Base-by-base conservation (phyloP, 2,113 vertebrate genomes). In the Entelurus aequoreus region DNA sequence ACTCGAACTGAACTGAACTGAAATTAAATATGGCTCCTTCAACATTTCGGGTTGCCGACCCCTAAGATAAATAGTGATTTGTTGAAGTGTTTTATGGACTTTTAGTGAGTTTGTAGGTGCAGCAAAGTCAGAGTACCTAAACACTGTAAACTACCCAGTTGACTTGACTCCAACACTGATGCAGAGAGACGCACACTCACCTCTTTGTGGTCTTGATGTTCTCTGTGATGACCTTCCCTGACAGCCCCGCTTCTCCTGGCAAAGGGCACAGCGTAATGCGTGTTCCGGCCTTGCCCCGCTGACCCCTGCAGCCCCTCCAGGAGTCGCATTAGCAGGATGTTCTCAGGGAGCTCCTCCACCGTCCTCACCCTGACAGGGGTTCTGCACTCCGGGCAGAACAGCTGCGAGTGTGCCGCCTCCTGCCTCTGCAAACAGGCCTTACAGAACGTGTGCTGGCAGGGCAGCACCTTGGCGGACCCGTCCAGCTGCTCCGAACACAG, bases 381-480 rank as follows among this genome's bases (percentile, higher is more conserved):
- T 44, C 87, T 74, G 82, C 95, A 97, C 84, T 96, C 94, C 0
- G 96, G 96, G 62, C 96, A 98, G 71, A 91, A 71, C 52, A 96
- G 86, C 79, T 92, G 92, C 72, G 91, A 88, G 70, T 82, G 85
- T 10, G 74, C 85, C 47, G 88, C 88, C 81, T 93, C 86, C 62
- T 93, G 92, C 75, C 87, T 88, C 85, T 92, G 93, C 56, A 98
- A 89, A 69, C 95, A 97, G 44, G 92, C 83, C 69, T 91, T 86
- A 76, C 95, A 98, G 91, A 97, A 97, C 0, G 94, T 97, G 84
- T 97, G 95, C 85, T 98, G 95, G 88, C 96, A 98, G n/a, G 96
- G 94, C 54, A 98, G 87, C 59, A 98, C 94, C 82, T 93, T 96
- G 1, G 95, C 93, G 0, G 93, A 92, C 74, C 74, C 87, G 2